These are phyloP conservation scores for Elaphurus davidianus DNA, from an alignment of 2,113 vertebrate genomes.

Conservation along the genomic window DNA sequence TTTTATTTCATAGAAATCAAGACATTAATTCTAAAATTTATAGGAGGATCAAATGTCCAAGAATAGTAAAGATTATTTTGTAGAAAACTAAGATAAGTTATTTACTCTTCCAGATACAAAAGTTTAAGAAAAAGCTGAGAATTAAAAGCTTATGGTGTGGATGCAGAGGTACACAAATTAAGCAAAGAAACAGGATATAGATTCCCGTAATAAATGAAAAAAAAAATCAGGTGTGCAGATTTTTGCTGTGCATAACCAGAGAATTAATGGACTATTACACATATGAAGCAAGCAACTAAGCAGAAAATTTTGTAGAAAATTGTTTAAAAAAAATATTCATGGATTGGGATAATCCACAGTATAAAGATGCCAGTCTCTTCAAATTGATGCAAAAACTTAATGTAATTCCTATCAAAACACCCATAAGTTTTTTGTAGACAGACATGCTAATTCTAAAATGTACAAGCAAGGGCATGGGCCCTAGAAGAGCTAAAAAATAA, in stretches of 20 bases:
- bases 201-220: background rate
- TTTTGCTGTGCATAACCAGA: background rate
- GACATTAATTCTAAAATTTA: background rate
- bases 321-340: background rate
- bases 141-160: background rate
- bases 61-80: background rate
- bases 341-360: background rate
- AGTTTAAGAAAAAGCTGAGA: background rate
- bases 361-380: background rate
- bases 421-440: background rate
- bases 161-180: background rate
- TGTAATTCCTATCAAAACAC: background rate
- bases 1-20: constrained; percentile 14
- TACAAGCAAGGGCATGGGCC: background rate
- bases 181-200: background rate
- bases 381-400: background rate
- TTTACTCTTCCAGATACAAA: background rate
- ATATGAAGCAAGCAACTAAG: background rate
- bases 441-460: background rate
- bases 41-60: background rate
- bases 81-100: background rate
- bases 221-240: background rate
- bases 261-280: background rate
- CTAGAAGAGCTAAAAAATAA: background rate
- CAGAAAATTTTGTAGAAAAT: background rate